Evolutionary conservation across 1,140 invertebrate genomes (phyloP).

Genomic region (Caenorhabditis tropicalis): DNA sequence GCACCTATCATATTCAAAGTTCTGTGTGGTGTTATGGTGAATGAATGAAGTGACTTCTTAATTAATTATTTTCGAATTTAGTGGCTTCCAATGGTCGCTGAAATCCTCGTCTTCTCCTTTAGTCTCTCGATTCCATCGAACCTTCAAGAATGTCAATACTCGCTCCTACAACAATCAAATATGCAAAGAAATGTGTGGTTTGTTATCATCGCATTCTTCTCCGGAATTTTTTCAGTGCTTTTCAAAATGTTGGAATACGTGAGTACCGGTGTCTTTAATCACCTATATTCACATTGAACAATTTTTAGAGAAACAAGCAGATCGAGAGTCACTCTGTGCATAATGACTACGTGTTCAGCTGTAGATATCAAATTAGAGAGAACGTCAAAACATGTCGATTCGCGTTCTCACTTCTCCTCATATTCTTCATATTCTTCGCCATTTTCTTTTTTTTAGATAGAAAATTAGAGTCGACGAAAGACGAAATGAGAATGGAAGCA

Average conservation of each 20-base stretch:
- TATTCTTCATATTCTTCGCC: background rate
- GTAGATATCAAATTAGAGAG: background rate
- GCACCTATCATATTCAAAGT: background rate
- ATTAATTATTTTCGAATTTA: background rate
- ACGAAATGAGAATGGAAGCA: background rate
- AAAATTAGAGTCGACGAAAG: background rate
- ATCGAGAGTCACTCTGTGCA: background rate
- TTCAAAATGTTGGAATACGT: background rate
- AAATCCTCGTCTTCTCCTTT: background rate
- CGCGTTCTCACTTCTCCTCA: background rate
- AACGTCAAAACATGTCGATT: background rate
- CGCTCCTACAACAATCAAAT: background rate
- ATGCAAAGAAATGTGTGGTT: slow-evolving; percentile 29
- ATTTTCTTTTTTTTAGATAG: slow-evolving; percentile 9
- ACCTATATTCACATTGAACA: too few relatives aligned
- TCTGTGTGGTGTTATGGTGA: background rate
- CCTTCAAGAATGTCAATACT: slow-evolving; percentile 2
- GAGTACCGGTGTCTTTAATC: too few relatives aligned
- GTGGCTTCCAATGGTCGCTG: background rate
- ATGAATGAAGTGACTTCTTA: too few relatives aligned
- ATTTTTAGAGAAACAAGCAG: background rate
- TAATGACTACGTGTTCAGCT: slow-evolving; percentile 5
- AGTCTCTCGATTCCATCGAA: background rate
- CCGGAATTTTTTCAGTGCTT: background rate
- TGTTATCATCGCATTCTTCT: slow-evolving; percentile 3